phyloP scores from a whole-genome alignment of 2,113 vertebrate species.

The Aplodontia rufa region DNA sequence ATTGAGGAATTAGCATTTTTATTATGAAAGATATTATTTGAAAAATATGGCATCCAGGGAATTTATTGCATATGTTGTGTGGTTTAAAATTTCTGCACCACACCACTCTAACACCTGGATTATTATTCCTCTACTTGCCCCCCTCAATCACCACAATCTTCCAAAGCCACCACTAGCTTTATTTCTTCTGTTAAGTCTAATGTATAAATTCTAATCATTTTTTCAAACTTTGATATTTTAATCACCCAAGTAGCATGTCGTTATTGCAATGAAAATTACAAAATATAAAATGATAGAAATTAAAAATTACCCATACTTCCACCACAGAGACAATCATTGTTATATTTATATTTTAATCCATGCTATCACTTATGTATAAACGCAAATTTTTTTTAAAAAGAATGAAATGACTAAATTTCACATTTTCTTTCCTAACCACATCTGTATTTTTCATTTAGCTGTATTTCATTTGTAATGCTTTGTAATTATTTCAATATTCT shows the following conservation, averaged over 20 bases:
- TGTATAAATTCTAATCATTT: conserved; percentile 7
- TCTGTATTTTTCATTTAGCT: neutral
- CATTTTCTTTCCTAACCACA: neutral
- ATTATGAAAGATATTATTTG: neutral
- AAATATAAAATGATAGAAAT: conserved; percentile 16
- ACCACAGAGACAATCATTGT: neutral
- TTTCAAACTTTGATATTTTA: conserved; percentile 18
- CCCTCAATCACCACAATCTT: neutral
- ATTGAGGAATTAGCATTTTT: neutral
- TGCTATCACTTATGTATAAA: neutral
- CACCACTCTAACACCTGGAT: neutral
- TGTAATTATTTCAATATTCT: neutral
- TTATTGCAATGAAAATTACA: conserved; percentile 13
- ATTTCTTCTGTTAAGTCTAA: conserved; percentile 25
- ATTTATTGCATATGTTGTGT: neutral
- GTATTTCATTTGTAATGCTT: conserved; percentile 43
- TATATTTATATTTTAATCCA: neutral
- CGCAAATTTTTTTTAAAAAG: neutral
- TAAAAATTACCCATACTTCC: neutral
- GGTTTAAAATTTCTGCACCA: neutral
- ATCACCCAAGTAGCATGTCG: neutral
- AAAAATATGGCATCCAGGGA: neutral
- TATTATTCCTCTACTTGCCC: neutral
- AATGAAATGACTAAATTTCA: neutral
- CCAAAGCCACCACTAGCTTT: neutral